These are phyloP conservation scores for Coluber constrictor DNA, from an alignment of 2,797 vertebrate genomes.

Conservation along the genomic window DNA sequence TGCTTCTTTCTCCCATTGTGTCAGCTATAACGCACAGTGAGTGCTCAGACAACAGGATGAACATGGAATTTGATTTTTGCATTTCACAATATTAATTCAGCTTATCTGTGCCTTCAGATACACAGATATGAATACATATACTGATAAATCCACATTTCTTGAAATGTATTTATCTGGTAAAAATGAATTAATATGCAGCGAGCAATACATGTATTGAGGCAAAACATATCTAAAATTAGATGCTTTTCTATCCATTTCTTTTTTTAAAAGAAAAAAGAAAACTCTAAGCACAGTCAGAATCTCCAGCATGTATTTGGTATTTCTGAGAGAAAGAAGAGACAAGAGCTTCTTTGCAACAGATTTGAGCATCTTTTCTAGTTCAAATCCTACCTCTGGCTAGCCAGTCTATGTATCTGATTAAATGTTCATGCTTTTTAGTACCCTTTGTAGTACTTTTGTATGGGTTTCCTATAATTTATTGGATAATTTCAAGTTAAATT, in stretches of 20 bases:
- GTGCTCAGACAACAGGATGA: neutral
- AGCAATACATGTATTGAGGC: neutral
- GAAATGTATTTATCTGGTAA: neutral
- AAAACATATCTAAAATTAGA: neutral
- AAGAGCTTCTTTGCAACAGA: neutral
- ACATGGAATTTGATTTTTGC: neutral
- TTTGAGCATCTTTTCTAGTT: neutral
- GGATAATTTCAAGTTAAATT: neutral
- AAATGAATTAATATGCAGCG: neutral
- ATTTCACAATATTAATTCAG: neutral
- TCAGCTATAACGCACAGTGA: neutral
- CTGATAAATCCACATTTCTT: neutral
- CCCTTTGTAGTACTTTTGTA: neutral
- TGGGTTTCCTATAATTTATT: neutral
- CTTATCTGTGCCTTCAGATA: neutral
- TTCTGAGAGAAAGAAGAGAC: too few species aligned
- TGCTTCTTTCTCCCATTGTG: neutral
- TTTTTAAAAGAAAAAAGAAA: neutral
- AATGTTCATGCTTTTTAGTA: neutral
- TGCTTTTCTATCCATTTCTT: neutral
- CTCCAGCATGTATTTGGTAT: neutral
- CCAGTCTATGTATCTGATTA: neutral
- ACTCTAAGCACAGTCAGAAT: neutral
- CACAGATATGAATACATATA: neutral
- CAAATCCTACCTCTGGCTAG: neutral